These are phyloP conservation scores for Sebastes glaucus DNA, from an alignment of 2,797 vertebrate species.

Conservation along the genomic window DNA sequence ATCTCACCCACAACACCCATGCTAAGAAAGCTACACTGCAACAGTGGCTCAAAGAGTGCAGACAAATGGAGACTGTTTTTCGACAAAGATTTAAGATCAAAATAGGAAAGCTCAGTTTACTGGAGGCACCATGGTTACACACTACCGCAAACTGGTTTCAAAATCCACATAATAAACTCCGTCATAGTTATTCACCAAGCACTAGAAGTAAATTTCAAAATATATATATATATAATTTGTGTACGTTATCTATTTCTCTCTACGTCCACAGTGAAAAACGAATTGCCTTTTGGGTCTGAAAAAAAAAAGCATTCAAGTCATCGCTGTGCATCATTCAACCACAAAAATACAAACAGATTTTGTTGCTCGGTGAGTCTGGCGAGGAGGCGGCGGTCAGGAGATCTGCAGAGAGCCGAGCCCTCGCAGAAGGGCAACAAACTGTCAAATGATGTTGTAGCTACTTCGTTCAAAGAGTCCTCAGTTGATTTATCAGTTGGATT, in stretches of 20 bases:
- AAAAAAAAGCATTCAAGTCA: constrained; percentile 36
- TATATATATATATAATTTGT: neutral
- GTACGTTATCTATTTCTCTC: constrained; percentile 21
- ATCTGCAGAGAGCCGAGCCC: constrained; percentile 22
- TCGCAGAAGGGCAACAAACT: constrained; percentile 7
- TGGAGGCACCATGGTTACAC: neutral
- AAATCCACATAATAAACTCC: neutral
- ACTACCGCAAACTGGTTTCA: neutral
- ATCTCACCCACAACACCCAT: neutral
- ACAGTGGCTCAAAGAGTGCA: neutral
- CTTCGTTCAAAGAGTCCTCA: constrained; percentile 10
- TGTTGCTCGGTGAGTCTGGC: constrained; percentile 40
- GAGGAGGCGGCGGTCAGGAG: constrained; percentile 3
- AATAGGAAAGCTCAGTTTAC: neutral
- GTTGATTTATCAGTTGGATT: constrained; percentile 29
- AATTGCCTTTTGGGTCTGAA: constrained; percentile 8
- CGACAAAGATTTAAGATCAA: neutral
- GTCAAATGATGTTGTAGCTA: constrained; percentile 18
- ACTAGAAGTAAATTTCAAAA: constrained; percentile 20
- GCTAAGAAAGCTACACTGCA: neutral
- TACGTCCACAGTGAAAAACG: constrained; percentile 34
- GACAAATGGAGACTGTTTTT: neutral
- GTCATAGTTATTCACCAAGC: constrained; percentile 9
- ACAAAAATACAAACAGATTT: constrained; percentile 59
- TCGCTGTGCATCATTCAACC: constrained; percentile 33